Conservation (phyloP, 2,113 vertebrate species). For the Alosa alosa region DNA sequence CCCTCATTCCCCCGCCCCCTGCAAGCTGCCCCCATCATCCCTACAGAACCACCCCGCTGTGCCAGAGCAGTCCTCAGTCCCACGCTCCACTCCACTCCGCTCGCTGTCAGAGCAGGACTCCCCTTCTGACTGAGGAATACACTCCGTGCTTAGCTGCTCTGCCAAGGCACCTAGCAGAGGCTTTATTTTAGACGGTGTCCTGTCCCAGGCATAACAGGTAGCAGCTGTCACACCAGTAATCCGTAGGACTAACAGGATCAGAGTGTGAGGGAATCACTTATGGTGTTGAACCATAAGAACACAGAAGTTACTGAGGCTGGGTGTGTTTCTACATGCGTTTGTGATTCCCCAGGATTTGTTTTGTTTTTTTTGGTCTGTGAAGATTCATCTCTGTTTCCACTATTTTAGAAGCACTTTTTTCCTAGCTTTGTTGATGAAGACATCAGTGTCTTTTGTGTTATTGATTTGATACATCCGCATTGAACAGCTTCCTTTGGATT, state of each 20-base stretch:
- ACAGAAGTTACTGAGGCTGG: neutral
- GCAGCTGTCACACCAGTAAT: slow-evolving; percentile 29
- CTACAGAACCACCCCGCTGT: slow-evolving; percentile 29
- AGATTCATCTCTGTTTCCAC: neutral
- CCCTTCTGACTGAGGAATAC: neutral
- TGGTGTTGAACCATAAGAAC: neutral
- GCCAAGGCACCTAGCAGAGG: neutral
- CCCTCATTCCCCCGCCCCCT: neutral
- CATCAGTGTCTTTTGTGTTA: neutral
- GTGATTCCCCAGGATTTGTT: neutral
- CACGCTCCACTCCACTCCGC: neutral
- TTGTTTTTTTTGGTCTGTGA: neutral
- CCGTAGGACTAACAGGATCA: slow-evolving; percentile 36
- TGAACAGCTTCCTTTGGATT: neutral
- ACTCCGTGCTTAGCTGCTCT: neutral
- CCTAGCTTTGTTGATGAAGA: neutral
- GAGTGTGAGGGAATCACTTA: slow-evolving; percentile 26
- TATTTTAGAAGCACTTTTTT: neutral
- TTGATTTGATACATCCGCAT: neutral
- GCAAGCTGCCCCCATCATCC: slow-evolving; percentile 10
- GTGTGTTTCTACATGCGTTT: neutral
- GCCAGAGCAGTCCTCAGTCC: slow-evolving; percentile 15
- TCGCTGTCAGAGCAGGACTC: neutral
- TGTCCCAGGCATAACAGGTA: slow-evolving; percentile 16
- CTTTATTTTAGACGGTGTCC: neutral